phyloP scores from a whole-genome alignment of 2,113 vertebrate genomes.

The Chrysochloris asiatica region DNA sequence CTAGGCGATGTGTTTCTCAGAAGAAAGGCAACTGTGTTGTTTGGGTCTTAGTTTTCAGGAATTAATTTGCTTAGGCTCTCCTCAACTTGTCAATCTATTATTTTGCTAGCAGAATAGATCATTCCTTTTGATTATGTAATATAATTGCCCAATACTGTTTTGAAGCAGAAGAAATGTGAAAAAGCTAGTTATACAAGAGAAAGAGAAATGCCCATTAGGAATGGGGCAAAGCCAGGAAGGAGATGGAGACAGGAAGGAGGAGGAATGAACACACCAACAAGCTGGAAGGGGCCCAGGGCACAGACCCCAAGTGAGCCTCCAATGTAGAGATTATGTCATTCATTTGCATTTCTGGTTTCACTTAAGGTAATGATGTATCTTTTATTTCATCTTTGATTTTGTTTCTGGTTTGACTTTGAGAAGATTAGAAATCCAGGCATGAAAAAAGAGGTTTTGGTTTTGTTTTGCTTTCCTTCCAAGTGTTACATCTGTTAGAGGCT shows the following conservation, averaged over 20 bases:
- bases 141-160: background rate
- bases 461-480: background rate
- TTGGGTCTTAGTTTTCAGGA: background rate
- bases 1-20: background rate
- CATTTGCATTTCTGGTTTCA: conserved; percentile 24
- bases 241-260: background rate
- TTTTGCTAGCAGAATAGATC: background rate
- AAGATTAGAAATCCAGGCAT: background rate
- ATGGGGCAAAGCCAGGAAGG: background rate
- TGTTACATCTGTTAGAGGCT: conserved; percentile 59
- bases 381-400: conserved; percentile 55
- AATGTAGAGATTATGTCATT: rapidly evolving
- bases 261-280: rapidly evolving
- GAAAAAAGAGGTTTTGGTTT: background rate
- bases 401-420: conserved; percentile 50
- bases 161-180: conserved; percentile 16
- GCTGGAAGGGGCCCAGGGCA: rapidly evolving
- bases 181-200: background rate
- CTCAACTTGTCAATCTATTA: background rate
- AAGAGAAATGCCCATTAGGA: background rate
- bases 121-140: background rate
- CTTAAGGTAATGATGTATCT: background rate
- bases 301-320: rapidly evolving
- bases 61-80: background rate
- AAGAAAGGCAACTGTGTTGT: background rate